Percentiles rank a stretch among this genome's conserved stretches.
phyloP scores from a whole-genome alignment of 2,797 vertebrate genomes.

The Characodon lateralis region DNA sequence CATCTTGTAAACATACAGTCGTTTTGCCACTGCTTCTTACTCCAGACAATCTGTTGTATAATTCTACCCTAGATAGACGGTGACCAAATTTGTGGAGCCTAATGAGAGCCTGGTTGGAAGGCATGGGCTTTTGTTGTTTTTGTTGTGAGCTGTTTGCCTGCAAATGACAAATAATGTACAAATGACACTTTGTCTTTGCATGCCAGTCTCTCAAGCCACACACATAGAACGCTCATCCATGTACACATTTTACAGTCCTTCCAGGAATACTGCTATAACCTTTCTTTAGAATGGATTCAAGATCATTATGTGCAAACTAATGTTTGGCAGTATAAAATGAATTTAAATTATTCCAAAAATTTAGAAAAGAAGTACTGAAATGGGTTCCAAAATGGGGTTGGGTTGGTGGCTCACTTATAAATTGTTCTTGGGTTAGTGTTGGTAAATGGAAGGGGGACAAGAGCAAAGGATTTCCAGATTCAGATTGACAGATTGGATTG shows the following conservation, averaged over 20 bases:
- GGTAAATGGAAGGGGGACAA: neutral
- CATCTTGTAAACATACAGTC: neutral
- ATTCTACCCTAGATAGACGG: conserved; percentile 24
- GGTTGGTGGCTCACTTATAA: neutral
- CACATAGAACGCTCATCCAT: conserved; percentile 43
- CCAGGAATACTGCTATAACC: conserved; percentile 53
- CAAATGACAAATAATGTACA: conserved; percentile 75
- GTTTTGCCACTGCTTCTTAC: conserved; percentile 32
- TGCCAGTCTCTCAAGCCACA: conserved; percentile 57
- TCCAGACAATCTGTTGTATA: conserved; percentile 30
- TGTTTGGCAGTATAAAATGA: neutral
- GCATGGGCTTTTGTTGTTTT: conserved; percentile 61
- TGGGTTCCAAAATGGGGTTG: neutral
- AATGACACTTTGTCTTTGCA: conserved; percentile 55
- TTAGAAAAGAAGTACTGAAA: neutral
- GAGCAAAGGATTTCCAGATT: neutral
- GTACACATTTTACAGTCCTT: conserved; percentile 51
- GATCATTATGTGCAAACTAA: neutral
- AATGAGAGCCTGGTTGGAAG: conserved; percentile 55
- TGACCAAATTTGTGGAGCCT: conserved; percentile 41
- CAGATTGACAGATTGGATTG: neutral
- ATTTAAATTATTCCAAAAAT: too few relatives aligned
- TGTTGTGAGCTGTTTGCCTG: conserved; percentile 70
- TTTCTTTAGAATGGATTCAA: conserved; percentile 69
- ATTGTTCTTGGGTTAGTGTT: too few relatives aligned